Percentiles rank a stretch among this genome's conserved stretches.
These are phyloP conservation scores for Neodiprion pinetum DNA, from an alignment of 1,140 invertebrate species.

Conservation along the genomic window DNA sequence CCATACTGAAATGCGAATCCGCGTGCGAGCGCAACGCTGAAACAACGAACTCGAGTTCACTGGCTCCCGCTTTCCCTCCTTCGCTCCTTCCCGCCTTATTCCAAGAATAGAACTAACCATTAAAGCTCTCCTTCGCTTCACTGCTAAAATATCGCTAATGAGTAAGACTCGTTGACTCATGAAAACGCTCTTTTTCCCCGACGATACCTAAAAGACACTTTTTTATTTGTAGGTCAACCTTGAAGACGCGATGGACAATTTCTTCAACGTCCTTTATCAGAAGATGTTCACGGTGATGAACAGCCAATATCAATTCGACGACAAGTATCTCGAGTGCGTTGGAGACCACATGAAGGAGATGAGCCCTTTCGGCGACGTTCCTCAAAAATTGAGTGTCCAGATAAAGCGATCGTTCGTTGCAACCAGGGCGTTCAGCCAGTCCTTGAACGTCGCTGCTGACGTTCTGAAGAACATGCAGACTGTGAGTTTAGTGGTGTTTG, in stretches of 20 bases:
- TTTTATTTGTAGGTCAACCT: conserved; percentile 71
- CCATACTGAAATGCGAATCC: too few species aligned
- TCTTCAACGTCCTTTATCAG: conserved; percentile 92
- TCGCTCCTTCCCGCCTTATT: too few species aligned
- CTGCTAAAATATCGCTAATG: too few species aligned
- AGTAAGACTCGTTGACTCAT: too few species aligned
- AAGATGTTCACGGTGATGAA: conserved; percentile 97
- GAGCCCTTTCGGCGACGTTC: conserved; percentile 94
- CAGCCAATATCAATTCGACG: conserved; percentile 86
- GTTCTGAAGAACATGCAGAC: conserved; percentile 83
- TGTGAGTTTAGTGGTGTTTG: conserved; percentile 63
- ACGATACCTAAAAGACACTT: background rate
- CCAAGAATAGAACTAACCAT: too few species aligned
- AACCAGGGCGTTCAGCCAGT: conserved; percentile 90
- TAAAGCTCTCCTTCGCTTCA: too few species aligned
- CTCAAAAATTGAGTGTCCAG: conserved; percentile 86
- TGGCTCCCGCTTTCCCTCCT: too few species aligned
- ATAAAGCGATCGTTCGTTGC: conserved; percentile 93
- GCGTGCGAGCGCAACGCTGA: too few species aligned
- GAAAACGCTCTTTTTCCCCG: too few species aligned
- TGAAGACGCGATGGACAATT: conserved; percentile 86
- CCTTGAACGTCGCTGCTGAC: conserved; percentile 81
- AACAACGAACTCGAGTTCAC: too few species aligned
- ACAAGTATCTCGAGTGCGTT: conserved; percentile 87
- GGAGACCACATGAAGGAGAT: conserved; percentile 90